Evolutionary conservation across 2,113 vertebrate genomes (phyloP).

Genomic region (Megalops atlanticus): DNA sequence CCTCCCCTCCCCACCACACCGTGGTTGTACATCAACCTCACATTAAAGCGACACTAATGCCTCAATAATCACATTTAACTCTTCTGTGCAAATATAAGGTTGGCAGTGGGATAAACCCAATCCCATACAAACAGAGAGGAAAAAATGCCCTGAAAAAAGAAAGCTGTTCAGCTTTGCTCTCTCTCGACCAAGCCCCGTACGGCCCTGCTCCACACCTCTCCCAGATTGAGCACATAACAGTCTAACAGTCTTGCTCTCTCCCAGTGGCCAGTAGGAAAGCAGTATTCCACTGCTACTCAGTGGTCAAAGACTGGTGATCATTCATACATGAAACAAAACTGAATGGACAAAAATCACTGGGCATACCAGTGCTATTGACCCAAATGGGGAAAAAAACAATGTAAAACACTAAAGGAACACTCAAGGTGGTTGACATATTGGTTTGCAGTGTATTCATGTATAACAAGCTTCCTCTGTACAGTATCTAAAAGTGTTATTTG

Average conservation of each 20-base stretch:
- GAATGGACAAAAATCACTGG: slow-evolving; percentile 54
- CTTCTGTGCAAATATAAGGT: slow-evolving; percentile 92
- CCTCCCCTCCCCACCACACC: slow-evolving; percentile 42
- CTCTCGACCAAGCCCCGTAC: slow-evolving; percentile 46
- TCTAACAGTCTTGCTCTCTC: slow-evolving; percentile 28
- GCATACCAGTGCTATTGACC: slow-evolving; percentile 41
- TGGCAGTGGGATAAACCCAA: slow-evolving; percentile 85
- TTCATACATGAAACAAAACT: slow-evolving; percentile 52
- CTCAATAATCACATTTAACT: slow-evolving; percentile 85
- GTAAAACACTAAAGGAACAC: slow-evolving; percentile 34
- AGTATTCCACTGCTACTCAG: slow-evolving; percentile 49
- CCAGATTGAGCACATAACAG: slow-evolving; percentile 23
- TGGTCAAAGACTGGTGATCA: slow-evolving; percentile 29
- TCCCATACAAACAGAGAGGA: slow-evolving; percentile 57
- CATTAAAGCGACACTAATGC: slow-evolving; percentile 86
- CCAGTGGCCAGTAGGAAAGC: slow-evolving; percentile 65
- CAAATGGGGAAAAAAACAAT: slow-evolving; percentile 11
- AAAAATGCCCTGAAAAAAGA: slow-evolving; percentile 58
- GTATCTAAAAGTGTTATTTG: slow-evolving; percentile 55
- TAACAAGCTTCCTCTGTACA: slow-evolving; percentile 65
- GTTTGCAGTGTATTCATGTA: slow-evolving; percentile 35
- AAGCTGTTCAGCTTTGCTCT: slow-evolving; percentile 55
- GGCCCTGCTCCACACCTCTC: slow-evolving; percentile 42
- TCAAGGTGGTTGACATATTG: slow-evolving; percentile 33
- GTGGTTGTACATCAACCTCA: slow-evolving; percentile 67